Conservation (phyloP, 2,888 invertebrate genomes). For the Lacanobia oleracea region DNA sequence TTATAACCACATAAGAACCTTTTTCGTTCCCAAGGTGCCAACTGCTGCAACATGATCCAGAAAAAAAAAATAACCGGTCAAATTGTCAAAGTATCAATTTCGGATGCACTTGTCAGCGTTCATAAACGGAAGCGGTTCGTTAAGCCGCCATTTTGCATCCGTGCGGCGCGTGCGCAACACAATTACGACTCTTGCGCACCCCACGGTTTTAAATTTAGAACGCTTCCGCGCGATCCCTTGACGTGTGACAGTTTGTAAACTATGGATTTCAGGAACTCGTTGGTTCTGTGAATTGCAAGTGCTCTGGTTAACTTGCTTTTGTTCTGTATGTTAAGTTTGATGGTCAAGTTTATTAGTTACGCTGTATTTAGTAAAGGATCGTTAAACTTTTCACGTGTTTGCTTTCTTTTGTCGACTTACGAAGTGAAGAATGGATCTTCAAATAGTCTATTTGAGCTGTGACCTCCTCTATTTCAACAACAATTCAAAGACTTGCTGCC, state of each 20-base stretch:
- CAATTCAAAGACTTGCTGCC: background rate
- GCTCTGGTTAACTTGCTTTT: background rate
- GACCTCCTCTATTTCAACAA: background rate
- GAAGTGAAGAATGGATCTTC: background rate
- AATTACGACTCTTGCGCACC: conserved; percentile 70
- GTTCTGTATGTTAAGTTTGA: background rate
- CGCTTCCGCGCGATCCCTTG: conserved; percentile 73
- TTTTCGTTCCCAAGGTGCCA: conserved; percentile 8
- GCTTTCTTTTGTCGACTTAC: background rate
- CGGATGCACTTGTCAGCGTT: conserved; percentile 81
- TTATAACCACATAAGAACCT: background rate
- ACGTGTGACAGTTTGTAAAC: conserved; percentile 66
- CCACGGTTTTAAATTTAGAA: conserved; percentile 76
- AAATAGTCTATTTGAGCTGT: background rate
- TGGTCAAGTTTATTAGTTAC: conserved; percentile 4
- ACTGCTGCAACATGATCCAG: conserved; percentile 19
- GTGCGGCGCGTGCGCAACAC: conserved; percentile 76
- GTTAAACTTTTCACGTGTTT: background rate
- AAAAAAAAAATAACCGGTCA: conserved; percentile 27
- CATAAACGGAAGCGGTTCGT: conserved; percentile 80
- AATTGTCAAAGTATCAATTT: conserved; percentile 70
- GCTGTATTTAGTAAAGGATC: background rate
- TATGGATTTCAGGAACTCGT: conserved; percentile 66
- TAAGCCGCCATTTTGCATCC: conserved; percentile 81
- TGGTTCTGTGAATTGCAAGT: conserved; percentile 29